phyloP scores from a whole-genome alignment of 2,888 invertebrate species.

The Leptinotarsa tumamoca region DNA sequence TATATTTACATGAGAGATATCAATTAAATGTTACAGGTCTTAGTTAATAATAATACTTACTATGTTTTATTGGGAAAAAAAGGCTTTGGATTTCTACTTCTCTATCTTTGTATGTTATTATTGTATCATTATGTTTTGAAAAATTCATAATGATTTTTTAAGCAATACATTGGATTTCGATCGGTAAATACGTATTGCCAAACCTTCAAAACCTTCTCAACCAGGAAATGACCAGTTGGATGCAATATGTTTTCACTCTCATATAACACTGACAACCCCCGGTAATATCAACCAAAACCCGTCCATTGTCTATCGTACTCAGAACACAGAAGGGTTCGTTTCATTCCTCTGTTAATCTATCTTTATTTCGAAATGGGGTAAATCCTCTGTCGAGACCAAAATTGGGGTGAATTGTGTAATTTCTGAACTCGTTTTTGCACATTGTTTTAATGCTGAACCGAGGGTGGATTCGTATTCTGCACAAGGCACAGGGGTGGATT shows the following conservation, averaged over 20 bases:
- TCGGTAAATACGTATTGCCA: not conserved
- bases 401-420: constrained; percentile 55
- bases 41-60: too few relatives aligned
- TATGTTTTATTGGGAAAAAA: too few relatives aligned
- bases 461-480: constrained; percentile 36
- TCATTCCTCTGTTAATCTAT: constrained; percentile 38
- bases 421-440: constrained; percentile 56
- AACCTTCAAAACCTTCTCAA: not conserved
- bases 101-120: too few relatives aligned
- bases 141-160: too few relatives aligned
- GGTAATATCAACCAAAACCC: constrained; percentile 23
- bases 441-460: constrained; percentile 55
- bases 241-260: constrained; percentile 6
- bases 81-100: too few relatives aligned
- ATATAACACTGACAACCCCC: constrained; percentile 19
- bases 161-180: too few relatives aligned
- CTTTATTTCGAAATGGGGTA: constrained; percentile 43
- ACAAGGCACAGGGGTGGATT: constrained; percentile 39
- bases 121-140: too few relatives aligned
- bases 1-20: too few relatives aligned
- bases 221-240: constrained; percentile 11
- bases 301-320: constrained; percentile 20
- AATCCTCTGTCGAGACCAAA: constrained; percentile 47
- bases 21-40: too few relatives aligned
- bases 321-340: constrained; percentile 42